phyloP scores from a whole-genome alignment of 2,888 invertebrate species.

The Nephrotoma guestfalica region DNA sequence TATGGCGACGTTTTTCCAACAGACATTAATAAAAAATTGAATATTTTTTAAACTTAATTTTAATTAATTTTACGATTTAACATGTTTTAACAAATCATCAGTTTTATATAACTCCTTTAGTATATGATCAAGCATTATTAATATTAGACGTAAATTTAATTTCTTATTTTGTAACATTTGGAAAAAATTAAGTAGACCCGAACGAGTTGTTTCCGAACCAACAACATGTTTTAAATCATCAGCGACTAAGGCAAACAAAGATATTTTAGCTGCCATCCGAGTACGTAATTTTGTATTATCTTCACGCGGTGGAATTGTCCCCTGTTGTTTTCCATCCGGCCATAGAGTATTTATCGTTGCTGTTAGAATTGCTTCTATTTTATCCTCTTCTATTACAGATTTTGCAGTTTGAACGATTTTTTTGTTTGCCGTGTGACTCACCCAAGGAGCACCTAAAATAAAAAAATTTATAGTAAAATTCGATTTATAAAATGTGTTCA shows the following conservation, averaged over 20 bases:
- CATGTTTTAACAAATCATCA: slow-evolving; percentile 16
- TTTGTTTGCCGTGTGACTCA: slow-evolving; percentile 69
- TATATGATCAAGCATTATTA: slow-evolving; percentile 43
- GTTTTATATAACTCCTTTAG: slow-evolving; percentile 36
- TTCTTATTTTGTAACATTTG: slow-evolving; percentile 42
- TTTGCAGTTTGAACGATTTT: slow-evolving; percentile 68
- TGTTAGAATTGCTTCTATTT: slow-evolving; percentile 43
- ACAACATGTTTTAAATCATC: slow-evolving; percentile 45
- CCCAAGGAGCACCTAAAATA: slow-evolving; percentile 20
- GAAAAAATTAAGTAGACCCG: slow-evolving; percentile 41
- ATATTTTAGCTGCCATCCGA: slow-evolving; percentile 58
- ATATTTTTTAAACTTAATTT: not conserved
- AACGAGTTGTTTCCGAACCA: slow-evolving; percentile 40
- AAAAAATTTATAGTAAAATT: not conserved
- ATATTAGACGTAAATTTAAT: slow-evolving; percentile 40
- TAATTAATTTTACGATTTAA: slow-evolving; percentile 4
- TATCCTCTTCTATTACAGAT: slow-evolving; percentile 59
- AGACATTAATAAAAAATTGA: not conserved
- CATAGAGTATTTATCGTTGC: slow-evolving; percentile 36
- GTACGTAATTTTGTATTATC: slow-evolving; percentile 42
- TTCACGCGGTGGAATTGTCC: slow-evolving; percentile 12
- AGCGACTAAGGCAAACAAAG: slow-evolving; percentile 56
- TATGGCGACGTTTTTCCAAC: not conserved
- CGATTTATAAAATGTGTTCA: not conserved
- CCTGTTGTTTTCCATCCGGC: slow-evolving; percentile 36